Evolutionary conservation across 2,888 invertebrate species (phyloP), one percentile per base, ranked within the genome.

Genomic region (Cyclophora albipunctata): DNA sequence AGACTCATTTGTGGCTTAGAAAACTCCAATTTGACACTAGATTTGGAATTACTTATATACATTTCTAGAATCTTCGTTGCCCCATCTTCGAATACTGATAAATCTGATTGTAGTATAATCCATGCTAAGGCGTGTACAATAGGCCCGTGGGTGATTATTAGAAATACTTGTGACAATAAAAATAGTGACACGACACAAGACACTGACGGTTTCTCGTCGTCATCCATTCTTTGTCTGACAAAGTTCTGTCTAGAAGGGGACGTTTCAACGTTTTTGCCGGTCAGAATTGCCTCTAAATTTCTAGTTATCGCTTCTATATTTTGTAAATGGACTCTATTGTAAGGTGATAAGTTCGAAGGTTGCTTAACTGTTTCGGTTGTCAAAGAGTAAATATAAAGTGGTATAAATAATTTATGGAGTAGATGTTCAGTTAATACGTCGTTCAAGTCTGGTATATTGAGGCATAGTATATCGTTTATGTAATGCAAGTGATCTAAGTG

Each of bases 401-500:
- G 98, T 59, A 98, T 94, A 52, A 99, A 90, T 2, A 99, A 90
- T 79, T 97, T 95, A 81, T 98, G 96, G 58, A 99, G 89, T 53
- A 99, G 89, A 83, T 99, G 98, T 76, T 98, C 97, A 0, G 97
- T 96, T 50, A 99, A 86, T 45, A 98, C 97, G 67, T 96, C 95
- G 81, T 98, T 99, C 49, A 99, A 90, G 71, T 96, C 96, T 48
- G 95, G 93, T 64, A 98, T 98, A 75, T 96, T 94, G 51, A 99
- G 90, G 70, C 96, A 93, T 33, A 99, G 91, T 65, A 99, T 99
- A 75, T 99, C 99, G 75, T 98, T 99, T 51, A 99, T 90, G 78
- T 99, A 99, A 83, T 99, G 98, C 7, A 99, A 90, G 78, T 99
- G 98, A 82, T 99, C 99, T 60, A 99, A 87, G 80, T 99, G 98